These are phyloP conservation scores for Cygnus buccinator DNA, from an alignment of 2,113 vertebrate species.

Conservation along the genomic window DNA sequence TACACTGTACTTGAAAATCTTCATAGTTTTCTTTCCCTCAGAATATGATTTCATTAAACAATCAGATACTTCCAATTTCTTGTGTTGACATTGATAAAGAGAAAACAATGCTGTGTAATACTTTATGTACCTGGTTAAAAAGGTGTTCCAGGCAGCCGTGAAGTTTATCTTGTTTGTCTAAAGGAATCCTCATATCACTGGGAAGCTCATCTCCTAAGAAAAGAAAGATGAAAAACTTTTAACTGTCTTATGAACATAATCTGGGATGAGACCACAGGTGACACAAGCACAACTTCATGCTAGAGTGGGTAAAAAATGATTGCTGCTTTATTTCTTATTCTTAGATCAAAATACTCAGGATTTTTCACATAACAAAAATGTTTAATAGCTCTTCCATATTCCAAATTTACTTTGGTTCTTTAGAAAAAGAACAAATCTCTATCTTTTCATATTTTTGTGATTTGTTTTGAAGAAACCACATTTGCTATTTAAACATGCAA, in stretches of 20 bases:
- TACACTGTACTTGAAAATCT: not conserved
- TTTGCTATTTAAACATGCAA: not conserved
- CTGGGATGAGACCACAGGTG: not conserved
- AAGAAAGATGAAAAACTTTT: not conserved
- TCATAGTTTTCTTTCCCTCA: not conserved
- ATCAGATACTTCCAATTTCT: not conserved
- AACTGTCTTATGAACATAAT: not conserved
- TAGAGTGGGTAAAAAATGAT: not conserved
- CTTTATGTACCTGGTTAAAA: conserved; percentile 90
- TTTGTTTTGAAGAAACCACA: not conserved
- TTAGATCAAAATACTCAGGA: not conserved
- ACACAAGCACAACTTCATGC: not conserved
- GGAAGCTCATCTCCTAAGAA: conserved; percentile 92
- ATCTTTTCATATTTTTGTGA: not conserved
- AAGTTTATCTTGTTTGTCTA: conserved; percentile 97
- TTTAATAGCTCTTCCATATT: not conserved
- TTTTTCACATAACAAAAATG: not conserved
- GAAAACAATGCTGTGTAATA: not conserved
- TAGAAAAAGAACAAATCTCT: not conserved
- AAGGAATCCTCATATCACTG: conserved; percentile 95
- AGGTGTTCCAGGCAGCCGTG: conserved; percentile 98
- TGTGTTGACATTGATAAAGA: not conserved
- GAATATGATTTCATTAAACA: not conserved
- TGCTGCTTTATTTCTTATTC: not conserved
- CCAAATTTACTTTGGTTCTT: not conserved